These are phyloP conservation scores for Neosalanx taihuensis DNA, from an alignment of 2,797 vertebrate genomes.

Conservation along the genomic window DNA sequence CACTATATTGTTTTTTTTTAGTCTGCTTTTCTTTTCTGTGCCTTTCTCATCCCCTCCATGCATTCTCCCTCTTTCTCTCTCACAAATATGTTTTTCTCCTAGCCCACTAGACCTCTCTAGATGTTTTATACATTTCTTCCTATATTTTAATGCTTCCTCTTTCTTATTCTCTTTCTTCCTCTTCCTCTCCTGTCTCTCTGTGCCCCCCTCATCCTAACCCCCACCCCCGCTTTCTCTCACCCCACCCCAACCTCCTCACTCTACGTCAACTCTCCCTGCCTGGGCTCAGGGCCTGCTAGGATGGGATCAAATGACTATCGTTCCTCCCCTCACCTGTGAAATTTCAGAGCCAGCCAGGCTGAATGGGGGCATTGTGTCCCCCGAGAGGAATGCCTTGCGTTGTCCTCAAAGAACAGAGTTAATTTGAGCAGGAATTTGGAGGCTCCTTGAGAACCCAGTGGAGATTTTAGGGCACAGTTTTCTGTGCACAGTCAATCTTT, in stretches of 20 bases:
- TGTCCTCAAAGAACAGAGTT: constrained; percentile 88
- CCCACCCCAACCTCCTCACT: constrained; percentile 31
- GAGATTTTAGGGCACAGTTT: constrained; percentile 57
- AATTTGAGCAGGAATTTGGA: constrained; percentile 95
- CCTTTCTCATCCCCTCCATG: constrained; percentile 1
- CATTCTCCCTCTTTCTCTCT: neutral
- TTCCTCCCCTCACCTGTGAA: constrained; percentile 95
- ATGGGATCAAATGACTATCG: constrained; percentile 80
- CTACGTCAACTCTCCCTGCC: constrained; percentile 57
- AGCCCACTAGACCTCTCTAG: no score
- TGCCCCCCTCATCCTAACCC: neutral
- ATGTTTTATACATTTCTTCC: no score
- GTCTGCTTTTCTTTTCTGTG: neutral
- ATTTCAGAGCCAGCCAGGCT: constrained; percentile 86
- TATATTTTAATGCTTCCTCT: neutral
- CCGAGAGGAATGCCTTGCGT: constrained; percentile 84
- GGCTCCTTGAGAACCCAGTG: constrained; percentile 84
- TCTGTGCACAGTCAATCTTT: constrained; percentile 27
- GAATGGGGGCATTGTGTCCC: constrained; percentile 94
- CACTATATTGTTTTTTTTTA: neutral
- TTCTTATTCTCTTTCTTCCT: neutral
- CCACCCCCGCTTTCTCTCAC: neutral
- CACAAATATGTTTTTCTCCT: no score
- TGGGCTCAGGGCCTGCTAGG: constrained; percentile 27
- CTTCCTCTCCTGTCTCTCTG: constrained; percentile 29